Conservation (phyloP, 2,113 vertebrate genomes). For the Pao palembangensis region DNA sequence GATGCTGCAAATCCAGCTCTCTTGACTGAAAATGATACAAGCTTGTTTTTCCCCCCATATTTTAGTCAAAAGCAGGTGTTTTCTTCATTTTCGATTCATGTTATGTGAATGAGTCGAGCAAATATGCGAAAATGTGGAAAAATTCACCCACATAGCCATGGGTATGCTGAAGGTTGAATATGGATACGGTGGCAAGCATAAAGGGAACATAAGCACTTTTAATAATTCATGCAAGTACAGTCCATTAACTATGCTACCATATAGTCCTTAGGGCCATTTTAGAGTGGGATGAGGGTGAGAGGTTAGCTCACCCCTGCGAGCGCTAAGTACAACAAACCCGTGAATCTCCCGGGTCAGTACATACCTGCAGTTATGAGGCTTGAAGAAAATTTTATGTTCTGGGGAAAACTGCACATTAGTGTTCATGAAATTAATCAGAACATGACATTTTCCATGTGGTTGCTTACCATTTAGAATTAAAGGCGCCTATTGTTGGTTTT, state of each 20-base stretch:
- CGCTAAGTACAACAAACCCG: slow-evolving; percentile 53
- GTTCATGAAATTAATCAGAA: too few species aligned
- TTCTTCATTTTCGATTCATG: slow-evolving; percentile 38
- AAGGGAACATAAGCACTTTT: slow-evolving; percentile 63
- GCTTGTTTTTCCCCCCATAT: slow-evolving; percentile 10
- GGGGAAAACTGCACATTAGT: too few species aligned
- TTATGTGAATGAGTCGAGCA: slow-evolving; percentile 25
- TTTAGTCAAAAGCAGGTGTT: slow-evolving; percentile 36
- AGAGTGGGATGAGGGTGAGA: slow-evolving; percentile 49
- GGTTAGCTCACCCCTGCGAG: slow-evolving; percentile 53
- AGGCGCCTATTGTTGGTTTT: too few species aligned
- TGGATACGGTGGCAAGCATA: slow-evolving; percentile 62
- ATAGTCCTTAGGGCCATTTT: slow-evolving; percentile 54
- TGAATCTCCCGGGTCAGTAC: slow-evolving; percentile 43
- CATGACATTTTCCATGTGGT: too few species aligned
- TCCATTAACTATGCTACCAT: slow-evolving; percentile 66
- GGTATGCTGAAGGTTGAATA: slow-evolving; percentile 54
- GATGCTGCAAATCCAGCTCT: slow-evolving; percentile 21
- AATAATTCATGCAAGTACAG: slow-evolving; percentile 70
- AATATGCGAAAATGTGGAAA: slow-evolving; percentile 53
- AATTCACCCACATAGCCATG: slow-evolving; percentile 52
- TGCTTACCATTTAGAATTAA: too few species aligned
- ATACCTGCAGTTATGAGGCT: slow-evolving; percentile 36
- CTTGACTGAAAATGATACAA: slow-evolving; percentile 19
- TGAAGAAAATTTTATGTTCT: too few species aligned